A percentile compares a stretch with the other conserved stretches of the same genome.
These are phyloP conservation scores for Epirrhoe alternata DNA, from an alignment of 2,888 invertebrate genomes.

Conservation along the genomic window DNA sequence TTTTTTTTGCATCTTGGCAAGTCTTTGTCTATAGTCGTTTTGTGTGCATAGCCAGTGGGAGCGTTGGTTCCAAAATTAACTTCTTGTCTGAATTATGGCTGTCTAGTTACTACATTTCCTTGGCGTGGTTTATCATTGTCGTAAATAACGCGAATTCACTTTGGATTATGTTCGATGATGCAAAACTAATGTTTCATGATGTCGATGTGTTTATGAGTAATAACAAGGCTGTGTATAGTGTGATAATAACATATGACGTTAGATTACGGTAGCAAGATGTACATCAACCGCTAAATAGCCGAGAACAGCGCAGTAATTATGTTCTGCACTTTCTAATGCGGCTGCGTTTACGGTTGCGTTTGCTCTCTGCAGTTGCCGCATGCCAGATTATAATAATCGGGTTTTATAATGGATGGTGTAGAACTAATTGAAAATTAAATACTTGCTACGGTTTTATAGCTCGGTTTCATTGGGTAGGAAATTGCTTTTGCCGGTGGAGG, in stretches of 20 bases:
- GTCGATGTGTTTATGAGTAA: conserved; percentile 16
- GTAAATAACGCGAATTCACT: conserved; percentile 23
- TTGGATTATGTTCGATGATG: conserved; percentile 30
- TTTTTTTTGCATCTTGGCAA: conserved; percentile 50
- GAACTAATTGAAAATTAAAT: conserved; percentile 1
- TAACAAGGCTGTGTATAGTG: conserved; percentile 39
- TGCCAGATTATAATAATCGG: background rate
- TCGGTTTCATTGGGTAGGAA: background rate
- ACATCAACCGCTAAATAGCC: conserved; percentile 39
- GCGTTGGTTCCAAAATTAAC: conserved; percentile 74
- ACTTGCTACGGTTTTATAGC: background rate
- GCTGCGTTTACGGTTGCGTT: conserved; percentile 24
- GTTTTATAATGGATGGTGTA: conserved; percentile 2
- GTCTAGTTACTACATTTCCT: conserved; percentile 57
- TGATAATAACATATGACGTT: conserved; percentile 43
- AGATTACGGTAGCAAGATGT: conserved; percentile 33
- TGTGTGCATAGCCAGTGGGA: conserved; percentile 47
- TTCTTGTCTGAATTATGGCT: conserved; percentile 64
- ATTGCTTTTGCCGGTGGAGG: background rate
- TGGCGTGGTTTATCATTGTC: conserved; percentile 40
- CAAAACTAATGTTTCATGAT: conserved; percentile 30
- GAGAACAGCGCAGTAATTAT: conserved; percentile 48
- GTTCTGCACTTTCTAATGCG: conserved; percentile 48
- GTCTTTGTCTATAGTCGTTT: conserved; percentile 49
- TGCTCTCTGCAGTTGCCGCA: conserved; percentile 5